Evolutionary conservation across 2,113 vertebrate genomes (phyloP), one percentile per base, ranked within the genome.

Genomic region (Pardalotus punctatus): DNA sequence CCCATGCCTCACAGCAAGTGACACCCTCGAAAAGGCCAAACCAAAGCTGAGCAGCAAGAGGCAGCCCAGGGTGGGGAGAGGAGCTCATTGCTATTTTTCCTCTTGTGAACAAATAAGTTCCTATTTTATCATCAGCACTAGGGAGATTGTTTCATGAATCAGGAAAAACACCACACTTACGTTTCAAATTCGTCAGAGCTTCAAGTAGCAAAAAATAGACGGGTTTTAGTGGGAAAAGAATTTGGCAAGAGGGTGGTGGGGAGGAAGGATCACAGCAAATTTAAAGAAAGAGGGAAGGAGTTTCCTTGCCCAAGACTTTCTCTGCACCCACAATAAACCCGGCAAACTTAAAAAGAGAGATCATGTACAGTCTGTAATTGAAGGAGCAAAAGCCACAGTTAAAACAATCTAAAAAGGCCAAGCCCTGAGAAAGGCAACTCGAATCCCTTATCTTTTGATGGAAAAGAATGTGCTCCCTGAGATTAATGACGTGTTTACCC

Each of bases 401-500:
- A 93, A 96, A 97, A 97, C 91, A 96, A 95, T 93, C 86, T 76
- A 67, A 92, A 96, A 87, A 88, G 90, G 93, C 94, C 89, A 91
- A 97, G 81, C 91, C 94, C 93, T 95, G 81, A 97, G 96, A 97
- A 97, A 94, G 79, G 86, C 94, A 96, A 86, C 94, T 88, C 65
- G 38, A 96, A 94, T 95, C 90, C 97, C 98, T 99, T 99, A 99
- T 99, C 98, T 99, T 98, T 97, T 95, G 97, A 98, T 98, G 98
- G 98, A 98, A 99, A 99, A 99, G 98, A 99, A 99, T 99, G 98
- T 97, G 97, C 98, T 98, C 98, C 98, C 98, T 98, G 97, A 98
- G 98, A 99, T 99, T 99, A 99, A 99, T 98, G 98, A 98, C 98
- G 98, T 99, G 98, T 99, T 99, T 99, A 99, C 98, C 98, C 98